These are phyloP conservation scores for Ochlodes sylvanus DNA, from an alignment of 2,888 invertebrate genomes.

Conservation along the genomic window DNA sequence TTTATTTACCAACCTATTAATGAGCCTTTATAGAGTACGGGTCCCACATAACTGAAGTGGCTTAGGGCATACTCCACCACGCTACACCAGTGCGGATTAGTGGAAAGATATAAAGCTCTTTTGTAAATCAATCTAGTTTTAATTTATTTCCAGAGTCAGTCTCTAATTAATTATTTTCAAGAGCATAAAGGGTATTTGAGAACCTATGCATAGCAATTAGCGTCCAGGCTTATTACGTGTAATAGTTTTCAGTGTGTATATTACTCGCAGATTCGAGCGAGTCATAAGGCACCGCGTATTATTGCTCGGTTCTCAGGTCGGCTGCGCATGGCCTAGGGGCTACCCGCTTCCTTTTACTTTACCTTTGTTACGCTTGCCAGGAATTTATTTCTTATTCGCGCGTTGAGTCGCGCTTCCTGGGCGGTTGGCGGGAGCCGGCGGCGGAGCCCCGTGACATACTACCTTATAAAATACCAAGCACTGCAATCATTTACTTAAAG, in stretches of 20 bases:
- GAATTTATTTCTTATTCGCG: conserved; percentile 83
- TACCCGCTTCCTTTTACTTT: conserved; percentile 78
- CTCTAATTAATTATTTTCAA: background rate
- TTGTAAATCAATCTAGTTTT: too few species aligned
- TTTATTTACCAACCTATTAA: too few species aligned
- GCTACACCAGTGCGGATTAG: too few species aligned
- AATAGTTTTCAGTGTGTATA: conserved; percentile 30
- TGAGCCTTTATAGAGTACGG: too few species aligned
- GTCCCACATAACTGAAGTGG: too few species aligned
- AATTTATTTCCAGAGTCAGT: too few species aligned
- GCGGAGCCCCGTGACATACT: conserved; percentile 54
- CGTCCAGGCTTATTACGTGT: conserved; percentile 28
- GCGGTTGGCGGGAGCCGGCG: conserved; percentile 76
- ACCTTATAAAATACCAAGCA: conserved; percentile 6
- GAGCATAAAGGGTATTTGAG: conserved; percentile 1
- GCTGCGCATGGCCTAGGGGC: conserved; percentile 62
- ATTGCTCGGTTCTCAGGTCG: conserved; percentile 56
- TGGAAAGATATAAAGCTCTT: too few species aligned
- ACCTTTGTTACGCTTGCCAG: conserved; percentile 84
- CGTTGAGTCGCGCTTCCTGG: conserved; percentile 83
- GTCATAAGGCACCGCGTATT: conserved; percentile 71
- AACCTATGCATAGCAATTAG: conserved; percentile 22
- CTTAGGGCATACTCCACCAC: too few species aligned
- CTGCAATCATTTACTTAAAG: too few species aligned
- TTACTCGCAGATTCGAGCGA: conserved; percentile 39